Conservation (phyloP, 1,140 invertebrate genomes). For the Cyclargus thomasi region DNA sequence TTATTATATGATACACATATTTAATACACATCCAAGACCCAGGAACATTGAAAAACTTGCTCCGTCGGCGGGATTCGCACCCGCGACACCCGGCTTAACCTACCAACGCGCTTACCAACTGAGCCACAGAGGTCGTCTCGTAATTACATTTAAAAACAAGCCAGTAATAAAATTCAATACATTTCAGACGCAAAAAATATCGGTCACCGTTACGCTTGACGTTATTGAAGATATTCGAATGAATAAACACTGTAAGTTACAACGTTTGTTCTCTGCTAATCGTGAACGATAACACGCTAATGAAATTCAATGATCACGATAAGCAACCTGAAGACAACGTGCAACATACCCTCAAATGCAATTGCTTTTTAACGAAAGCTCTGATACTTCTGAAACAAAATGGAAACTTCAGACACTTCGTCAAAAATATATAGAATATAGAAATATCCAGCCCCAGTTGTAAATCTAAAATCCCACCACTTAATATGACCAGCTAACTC, state of each 20-base stretch:
- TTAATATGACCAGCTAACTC: background rate
- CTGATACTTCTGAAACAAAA: too few species aligned
- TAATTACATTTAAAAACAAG: background rate
- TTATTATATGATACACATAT: too few species aligned
- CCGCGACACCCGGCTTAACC: too few species aligned
- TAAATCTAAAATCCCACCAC: background rate
- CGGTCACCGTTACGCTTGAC: background rate
- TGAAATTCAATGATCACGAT: conserved; percentile 21
- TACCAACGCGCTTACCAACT: too few species aligned
- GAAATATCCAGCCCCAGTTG: background rate
- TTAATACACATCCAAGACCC: too few species aligned
- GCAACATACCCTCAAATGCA: too few species aligned
- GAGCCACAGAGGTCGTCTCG: too few species aligned
- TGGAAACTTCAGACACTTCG: too few species aligned
- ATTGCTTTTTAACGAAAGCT: too few species aligned
- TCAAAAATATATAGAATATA: too few species aligned
- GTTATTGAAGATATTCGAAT: background rate
- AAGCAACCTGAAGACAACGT: background rate
- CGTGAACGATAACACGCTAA: background rate
- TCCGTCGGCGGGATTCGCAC: too few species aligned
- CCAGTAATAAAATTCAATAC: background rate
- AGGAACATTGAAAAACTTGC: too few species aligned
- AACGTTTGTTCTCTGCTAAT: background rate
- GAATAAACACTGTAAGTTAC: background rate
- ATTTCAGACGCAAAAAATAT: conserved; percentile 10